Conservation (phyloP, 1,140 invertebrate species). For the Pantala flavescens region DNA sequence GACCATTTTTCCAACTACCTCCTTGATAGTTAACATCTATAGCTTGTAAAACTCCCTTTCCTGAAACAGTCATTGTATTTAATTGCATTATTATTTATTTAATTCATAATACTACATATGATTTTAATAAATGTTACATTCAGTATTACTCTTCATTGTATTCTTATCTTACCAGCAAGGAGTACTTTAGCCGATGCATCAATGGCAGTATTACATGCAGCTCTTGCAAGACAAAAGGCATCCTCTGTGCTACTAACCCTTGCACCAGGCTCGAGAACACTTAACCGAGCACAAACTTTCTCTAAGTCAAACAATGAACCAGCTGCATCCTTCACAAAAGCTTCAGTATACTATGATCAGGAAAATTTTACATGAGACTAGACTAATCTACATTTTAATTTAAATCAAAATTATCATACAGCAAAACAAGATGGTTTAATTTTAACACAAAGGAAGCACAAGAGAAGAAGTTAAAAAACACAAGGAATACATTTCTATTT, state of each 20-base stretch:
- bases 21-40: not conserved
- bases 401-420: no score
- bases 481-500: no score
- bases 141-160: no score
- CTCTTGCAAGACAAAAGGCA: constrained; percentile 22
- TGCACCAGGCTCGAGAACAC: constrained; percentile 15
- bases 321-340: constrained; percentile 43
- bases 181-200: constrained; percentile 32
- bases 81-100: no score
- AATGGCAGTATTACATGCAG: constrained; percentile 36
- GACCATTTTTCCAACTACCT: constrained; percentile 9
- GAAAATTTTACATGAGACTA: constrained; percentile 9
- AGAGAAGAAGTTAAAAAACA: no score
- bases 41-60: not conserved
- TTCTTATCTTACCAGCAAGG: constrained; percentile 30
- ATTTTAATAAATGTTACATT: no score
- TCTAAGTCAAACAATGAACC: constrained; percentile 43
- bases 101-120: no score
- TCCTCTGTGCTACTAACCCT: constrained; percentile 25
- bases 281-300: constrained; percentile 40
- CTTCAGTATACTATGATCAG: constrained; percentile 46
- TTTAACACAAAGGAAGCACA: no score
- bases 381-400: no score
- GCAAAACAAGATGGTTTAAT: no score
- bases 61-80: not conserved